Percentiles rank a stretch among this genome's conserved stretches.
phyloP scores from a whole-genome alignment of 1,140 invertebrate species.

The Ephestia elutella region DNA sequence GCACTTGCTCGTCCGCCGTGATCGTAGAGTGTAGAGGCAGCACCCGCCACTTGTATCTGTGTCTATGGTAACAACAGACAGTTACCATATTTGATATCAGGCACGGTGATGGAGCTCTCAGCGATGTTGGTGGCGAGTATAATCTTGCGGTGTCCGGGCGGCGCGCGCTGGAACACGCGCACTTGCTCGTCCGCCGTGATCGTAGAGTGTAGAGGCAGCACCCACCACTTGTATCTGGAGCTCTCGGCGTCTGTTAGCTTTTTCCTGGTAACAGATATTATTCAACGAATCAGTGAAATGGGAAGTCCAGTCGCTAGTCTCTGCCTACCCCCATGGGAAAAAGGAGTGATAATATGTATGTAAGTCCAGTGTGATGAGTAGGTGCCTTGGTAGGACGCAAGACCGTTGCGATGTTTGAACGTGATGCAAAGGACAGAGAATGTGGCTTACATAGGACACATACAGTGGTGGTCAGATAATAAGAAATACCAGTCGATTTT shows the following conservation, averaged over 20 bases:
- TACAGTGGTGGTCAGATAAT: no score
- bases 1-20: conserved; percentile 92
- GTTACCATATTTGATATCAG: conserved; percentile 85
- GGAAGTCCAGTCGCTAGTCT: no score
- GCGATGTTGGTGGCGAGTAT: conserved; percentile 98
- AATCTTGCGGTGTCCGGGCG: conserved; percentile 81
- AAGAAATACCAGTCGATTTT: no score
- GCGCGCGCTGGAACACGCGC: conserved; percentile 78
- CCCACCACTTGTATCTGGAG: conserved; percentile 53
- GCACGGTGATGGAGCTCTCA: conserved; percentile 97
- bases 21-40: conserved; percentile 82
- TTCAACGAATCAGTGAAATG: no score
- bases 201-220: conserved; percentile 77
- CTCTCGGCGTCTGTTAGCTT: conserved; percentile 37
- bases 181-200: conserved; percentile 95
- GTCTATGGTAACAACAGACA: no score
- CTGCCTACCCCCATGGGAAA: no score
- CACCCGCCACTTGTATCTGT: conserved; percentile 58
- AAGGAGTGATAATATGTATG: no score
- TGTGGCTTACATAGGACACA: no score
- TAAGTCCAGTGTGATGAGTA: no score
- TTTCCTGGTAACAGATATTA: conserved; percentile 28
- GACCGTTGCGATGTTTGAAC: no score
- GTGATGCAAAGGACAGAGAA: no score
- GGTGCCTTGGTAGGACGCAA: no score